These are phyloP conservation scores for Ennomos quercinarius DNA, from an alignment of 2,888 invertebrate species.

Conservation along the genomic window DNA sequence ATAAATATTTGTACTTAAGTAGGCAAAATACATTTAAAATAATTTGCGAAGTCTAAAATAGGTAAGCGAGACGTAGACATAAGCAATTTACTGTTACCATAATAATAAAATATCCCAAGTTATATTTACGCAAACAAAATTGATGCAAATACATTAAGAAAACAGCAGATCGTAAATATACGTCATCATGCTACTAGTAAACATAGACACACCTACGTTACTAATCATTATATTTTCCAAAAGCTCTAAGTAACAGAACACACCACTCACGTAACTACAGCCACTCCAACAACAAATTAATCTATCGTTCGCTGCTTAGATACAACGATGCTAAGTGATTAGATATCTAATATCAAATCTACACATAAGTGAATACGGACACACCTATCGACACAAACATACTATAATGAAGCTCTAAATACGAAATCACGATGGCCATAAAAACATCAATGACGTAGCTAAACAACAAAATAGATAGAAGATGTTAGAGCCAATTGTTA, in stretches of 20 bases:
- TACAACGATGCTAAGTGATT: conserved; percentile 17
- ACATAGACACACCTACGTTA: conserved; percentile 10
- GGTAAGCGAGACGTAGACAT: no score
- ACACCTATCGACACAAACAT: conserved; percentile 26
- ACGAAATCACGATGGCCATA: conserved; percentile 16
- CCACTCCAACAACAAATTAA: neutral
- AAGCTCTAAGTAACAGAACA: conserved; percentile 19
- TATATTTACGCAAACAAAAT: conserved; percentile 8
- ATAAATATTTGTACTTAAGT: neutral
- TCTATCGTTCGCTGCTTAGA: neutral
- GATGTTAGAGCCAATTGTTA: neutral
- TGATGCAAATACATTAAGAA: conserved; percentile 4
- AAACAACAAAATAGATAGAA: conserved; percentile 7
- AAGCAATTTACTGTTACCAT: no score
- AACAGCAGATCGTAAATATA: conserved; percentile 9
- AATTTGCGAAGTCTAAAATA: conserved; percentile 5
- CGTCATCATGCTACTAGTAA: conserved; percentile 6
- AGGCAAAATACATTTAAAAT: neutral
- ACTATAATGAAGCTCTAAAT: conserved; percentile 14
- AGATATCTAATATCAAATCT: conserved; percentile 10
- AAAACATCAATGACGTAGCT: conserved; percentile 24
- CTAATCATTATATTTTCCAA: conserved; percentile 8
- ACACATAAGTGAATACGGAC: conserved; percentile 14
- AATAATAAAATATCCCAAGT: neutral
- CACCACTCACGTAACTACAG: conserved; percentile 5